Percentiles rank a stretch among this genome's conserved stretches.
phyloP scores from a whole-genome alignment of 2,888 invertebrate species.

The Fabriciana adippe region DNA sequence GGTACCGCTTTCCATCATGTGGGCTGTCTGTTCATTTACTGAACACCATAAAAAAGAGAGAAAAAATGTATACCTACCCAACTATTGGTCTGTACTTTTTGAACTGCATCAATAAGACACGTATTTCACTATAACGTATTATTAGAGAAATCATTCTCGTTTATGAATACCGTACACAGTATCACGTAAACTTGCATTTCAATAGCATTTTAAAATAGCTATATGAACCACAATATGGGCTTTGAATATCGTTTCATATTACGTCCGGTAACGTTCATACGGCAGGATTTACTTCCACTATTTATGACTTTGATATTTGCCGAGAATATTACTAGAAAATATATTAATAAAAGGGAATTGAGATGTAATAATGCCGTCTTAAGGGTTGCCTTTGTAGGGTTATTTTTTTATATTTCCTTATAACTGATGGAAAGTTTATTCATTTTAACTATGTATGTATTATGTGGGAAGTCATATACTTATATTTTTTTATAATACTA shows the following conservation, averaged over 20 bases:
- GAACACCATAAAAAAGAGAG: no score
- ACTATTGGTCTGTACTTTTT: no score
- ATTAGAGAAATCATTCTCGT: neutral
- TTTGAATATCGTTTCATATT: constrained; percentile 24
- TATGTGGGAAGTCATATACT: no score
- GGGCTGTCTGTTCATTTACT: no score
- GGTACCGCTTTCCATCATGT: no score
- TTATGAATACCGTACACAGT: constrained; percentile 12
- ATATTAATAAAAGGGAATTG: neutral
- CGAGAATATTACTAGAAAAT: constrained; percentile 17
- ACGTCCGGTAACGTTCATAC: constrained; percentile 14
- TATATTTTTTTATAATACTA: no score
- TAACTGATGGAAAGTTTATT: no score
- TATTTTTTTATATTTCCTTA: no score
- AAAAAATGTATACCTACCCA: no score
- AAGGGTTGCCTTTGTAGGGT: neutral
- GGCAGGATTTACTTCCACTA: constrained; percentile 21
- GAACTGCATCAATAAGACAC: no score
- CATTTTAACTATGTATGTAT: no score
- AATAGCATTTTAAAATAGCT: constrained; percentile 35
- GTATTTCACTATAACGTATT: no score
- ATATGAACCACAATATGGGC: constrained; percentile 31
- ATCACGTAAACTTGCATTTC: constrained; percentile 24
- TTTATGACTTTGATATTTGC: constrained; percentile 23
- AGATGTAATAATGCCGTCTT: neutral